Evolutionary conservation across 1,140 invertebrate species (phyloP).

Genomic region (Wasmannia auropunctata): DNA sequence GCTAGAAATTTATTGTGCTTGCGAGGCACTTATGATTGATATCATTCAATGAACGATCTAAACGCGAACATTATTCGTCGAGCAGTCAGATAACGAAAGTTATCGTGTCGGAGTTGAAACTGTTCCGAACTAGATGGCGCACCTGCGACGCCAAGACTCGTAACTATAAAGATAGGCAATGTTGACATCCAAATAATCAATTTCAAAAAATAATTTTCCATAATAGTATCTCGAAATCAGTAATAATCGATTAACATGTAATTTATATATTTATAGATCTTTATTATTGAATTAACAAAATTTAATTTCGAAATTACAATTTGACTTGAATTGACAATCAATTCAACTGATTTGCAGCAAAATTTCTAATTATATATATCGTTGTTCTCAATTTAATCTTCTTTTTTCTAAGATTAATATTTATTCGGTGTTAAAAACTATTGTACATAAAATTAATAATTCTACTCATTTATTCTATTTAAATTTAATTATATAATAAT

Average conservation of each 20-base stretch:
- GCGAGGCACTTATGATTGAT: background rate
- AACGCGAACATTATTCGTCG: conserved; percentile 10
- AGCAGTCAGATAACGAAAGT: conserved; percentile 33
- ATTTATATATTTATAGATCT: background rate
- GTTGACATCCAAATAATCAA: background rate
- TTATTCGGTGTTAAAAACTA: background rate
- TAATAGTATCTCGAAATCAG: background rate
- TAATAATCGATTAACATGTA: background rate
- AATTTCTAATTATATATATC: background rate
- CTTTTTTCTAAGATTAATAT: background rate
- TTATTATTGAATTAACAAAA: background rate
- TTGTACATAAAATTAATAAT: background rate
- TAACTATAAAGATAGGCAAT: background rate
- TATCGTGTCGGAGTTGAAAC: conserved; percentile 24
- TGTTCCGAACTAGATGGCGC: conserved; percentile 23
- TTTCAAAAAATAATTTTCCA: background rate
- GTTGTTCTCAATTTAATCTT: background rate
- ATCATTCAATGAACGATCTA: conserved; percentile 12
- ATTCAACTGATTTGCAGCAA: background rate
- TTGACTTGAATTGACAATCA: background rate
- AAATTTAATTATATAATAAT: no score
- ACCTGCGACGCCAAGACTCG: background rate
- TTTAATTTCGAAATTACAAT: background rate
- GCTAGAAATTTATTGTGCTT: background rate
- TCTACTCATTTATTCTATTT: background rate